phyloP scores from a whole-genome alignment of 1,140 invertebrate species.

The Oncopodura yosiiana region DNA sequence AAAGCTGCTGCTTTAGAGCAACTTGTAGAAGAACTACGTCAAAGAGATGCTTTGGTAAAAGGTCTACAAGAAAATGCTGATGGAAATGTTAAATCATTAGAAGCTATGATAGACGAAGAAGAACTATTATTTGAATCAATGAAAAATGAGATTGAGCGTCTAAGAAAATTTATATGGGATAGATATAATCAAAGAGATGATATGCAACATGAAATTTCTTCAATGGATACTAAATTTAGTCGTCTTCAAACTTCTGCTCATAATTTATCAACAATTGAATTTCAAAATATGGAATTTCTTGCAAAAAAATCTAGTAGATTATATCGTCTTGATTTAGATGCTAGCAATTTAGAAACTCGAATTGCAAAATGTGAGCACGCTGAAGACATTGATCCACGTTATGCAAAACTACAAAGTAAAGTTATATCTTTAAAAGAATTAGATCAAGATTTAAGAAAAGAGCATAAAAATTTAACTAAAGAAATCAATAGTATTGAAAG shows the following conservation, averaged over 20 bases:
- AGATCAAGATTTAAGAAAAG: not conserved
- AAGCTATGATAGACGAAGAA: not conserved
- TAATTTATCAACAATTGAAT: conserved; percentile 4
- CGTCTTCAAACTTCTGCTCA: not conserved
- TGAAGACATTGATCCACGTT: conserved; percentile 3
- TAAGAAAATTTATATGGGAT: conserved; percentile 6
- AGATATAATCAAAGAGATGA: conserved; percentile 7
- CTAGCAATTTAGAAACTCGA: conserved; percentile 10
- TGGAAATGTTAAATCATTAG: conserved; percentile 1
- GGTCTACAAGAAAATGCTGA: too few species aligned
- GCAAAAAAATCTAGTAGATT: conserved; percentile 9
- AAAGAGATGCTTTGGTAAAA: too few species aligned
- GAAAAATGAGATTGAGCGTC: conserved; percentile 1
- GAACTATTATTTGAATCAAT: not conserved
- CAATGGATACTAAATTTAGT: not conserved
- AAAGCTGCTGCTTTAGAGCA: too few species aligned
- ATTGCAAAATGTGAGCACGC: conserved; percentile 2
- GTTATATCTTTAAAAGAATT: not conserved
- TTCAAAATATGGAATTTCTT: not conserved
- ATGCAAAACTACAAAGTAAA: conserved; percentile 3
- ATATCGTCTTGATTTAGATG: conserved; percentile 10
- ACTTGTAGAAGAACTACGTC: too few species aligned
- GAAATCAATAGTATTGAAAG: conserved; percentile 2
- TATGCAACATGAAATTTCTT: not conserved
- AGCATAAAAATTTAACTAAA: conserved; percentile 8